Evolutionary conservation across 2,113 vertebrate genomes (phyloP).

Genomic region (Prietella phreatophila): DNA sequence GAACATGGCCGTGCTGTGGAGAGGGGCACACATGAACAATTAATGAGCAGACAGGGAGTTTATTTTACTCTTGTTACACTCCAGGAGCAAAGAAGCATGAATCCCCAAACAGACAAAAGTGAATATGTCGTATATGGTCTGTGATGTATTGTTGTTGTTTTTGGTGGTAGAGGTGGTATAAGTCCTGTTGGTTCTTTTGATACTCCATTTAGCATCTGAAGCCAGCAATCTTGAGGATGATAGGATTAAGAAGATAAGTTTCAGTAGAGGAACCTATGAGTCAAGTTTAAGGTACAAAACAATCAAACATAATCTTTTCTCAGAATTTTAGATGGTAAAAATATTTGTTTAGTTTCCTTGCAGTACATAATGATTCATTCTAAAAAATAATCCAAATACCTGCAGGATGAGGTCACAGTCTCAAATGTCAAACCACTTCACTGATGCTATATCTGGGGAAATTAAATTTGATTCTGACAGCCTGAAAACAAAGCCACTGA

Average conservation of each 20-base stretch:
- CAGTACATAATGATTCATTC: background rate
- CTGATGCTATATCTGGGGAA: constrained; percentile 55
- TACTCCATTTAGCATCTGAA: constrained; percentile 48
- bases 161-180: background rate
- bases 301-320: background rate
- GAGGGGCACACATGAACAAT: constrained; percentile 70
- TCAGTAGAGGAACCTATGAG: constrained; percentile 57
- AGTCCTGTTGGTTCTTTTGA: background rate
- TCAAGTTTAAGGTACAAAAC: constrained; percentile 63
- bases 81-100: constrained; percentile 64
- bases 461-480: constrained; percentile 36
- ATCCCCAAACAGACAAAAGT: constrained; percentile 51
- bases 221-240: constrained; percentile 49
- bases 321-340: background rate
- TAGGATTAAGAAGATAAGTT: constrained; percentile 43
- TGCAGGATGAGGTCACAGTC: constrained; percentile 67
- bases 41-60: constrained; percentile 67
- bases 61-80: constrained; percentile 78
- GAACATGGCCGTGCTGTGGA: constrained; percentile 74
- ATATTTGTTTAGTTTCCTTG: background rate
- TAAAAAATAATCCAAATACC: background rate
- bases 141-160: constrained; percentile 41
- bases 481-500: constrained; percentile 18
- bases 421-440: constrained; percentile 54
- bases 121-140: background rate